Base-by-base conservation (phyloP, 2,888 invertebrate species). In the Allophyes oxyacanthae region DNA sequence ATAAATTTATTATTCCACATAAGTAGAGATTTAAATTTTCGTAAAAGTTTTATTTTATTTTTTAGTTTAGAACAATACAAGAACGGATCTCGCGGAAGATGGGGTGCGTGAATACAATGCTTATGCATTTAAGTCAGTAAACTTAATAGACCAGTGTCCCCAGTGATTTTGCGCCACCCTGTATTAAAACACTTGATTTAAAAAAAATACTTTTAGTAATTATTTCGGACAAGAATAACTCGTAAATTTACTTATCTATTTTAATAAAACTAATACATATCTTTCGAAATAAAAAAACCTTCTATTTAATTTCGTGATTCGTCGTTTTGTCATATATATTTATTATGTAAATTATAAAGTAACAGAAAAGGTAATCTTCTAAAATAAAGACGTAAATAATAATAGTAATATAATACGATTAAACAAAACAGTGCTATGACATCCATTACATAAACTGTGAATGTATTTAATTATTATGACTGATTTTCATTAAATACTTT, bases 381-480 rank as follows among this genome's bases (percentile, higher is more conserved):
- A 26, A 32, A 37, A 6, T 38, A 46, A 44, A 38, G 11, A 48
- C 43, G 54, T 68, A 34, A 48, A 54, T 54, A 54, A 59, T 58
- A 48, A 55, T 58, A 69, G 15, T 43, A 42, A 10, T 51, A 34
- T 48, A 40, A 46, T n/a, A n/a, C n/a, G 15, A 54, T 54, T 25
- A 33, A 68, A 34, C 46, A 44, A 53, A 46, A 59, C 46, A 63
- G 57, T 63, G 53, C 44, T 67, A 62, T 54, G 51, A 42, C 37
- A 64, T 50, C 46, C 51, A 58, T 59, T 44, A 60, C 13, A 49
- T 45, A 40, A 61, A 52, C 59, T 71, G 41, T 52, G 28, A 50
- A 67, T 49, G 72, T 75, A 75, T 72, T 77, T 77, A 74, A 71
- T 75, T 75, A 62, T 65, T 75, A 62, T 65, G 75, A 75, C 75